Evolutionary conservation across 2,113 vertebrate species (phyloP).

Genomic region (Gymnarchus niloticus): DNA sequence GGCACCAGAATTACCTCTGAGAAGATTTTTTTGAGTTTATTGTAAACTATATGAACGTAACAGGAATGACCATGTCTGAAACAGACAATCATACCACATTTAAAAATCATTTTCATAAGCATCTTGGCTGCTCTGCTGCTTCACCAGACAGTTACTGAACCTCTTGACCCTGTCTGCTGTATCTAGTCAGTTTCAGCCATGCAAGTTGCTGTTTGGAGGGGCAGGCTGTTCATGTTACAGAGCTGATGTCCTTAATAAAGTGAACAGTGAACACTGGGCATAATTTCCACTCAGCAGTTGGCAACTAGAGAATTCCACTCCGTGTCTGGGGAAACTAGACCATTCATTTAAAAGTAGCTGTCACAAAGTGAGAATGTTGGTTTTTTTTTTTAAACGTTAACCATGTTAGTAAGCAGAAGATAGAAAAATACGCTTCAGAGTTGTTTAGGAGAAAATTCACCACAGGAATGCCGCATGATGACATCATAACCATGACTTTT

Average conservation of each 20-base stretch:
- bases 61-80: background rate
- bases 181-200: background rate
- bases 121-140: background rate
- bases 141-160: background rate
- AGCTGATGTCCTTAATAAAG: background rate
- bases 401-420: background rate
- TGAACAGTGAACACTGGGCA: background rate
- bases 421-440: background rate
- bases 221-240: background rate
- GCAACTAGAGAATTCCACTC: no score
- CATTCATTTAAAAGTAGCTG: background rate
- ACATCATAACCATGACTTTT: background rate
- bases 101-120: no score
- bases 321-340: background rate
- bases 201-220: background rate
- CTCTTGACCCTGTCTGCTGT: background rate
- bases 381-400: background rate
- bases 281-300: no score
- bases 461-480: background rate
- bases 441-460: no score
- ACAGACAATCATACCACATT: background rate
- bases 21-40: background rate
- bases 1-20: background rate
- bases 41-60: no score
- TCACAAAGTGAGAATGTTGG: background rate